Evolutionary conservation across 1,140 invertebrate species (phyloP).

Genomic region (Piezodorus guildinii): DNA sequence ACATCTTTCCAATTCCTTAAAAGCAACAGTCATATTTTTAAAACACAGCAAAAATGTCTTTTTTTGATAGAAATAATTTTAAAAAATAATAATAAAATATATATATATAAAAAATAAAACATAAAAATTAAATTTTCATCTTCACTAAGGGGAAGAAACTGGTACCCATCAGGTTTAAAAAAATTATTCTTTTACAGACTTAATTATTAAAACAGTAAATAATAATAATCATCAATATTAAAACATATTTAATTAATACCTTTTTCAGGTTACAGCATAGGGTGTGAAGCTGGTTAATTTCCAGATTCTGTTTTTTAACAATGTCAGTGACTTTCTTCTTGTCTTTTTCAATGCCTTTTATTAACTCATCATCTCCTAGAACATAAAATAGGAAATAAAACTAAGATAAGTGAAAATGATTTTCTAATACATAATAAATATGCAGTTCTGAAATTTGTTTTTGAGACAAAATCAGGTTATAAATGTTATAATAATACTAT

Average conservation of each 20-base stretch:
- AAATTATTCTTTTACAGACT: too few relatives aligned
- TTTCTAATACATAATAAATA: too few relatives aligned
- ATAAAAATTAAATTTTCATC: not conserved
- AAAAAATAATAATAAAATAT: too few relatives aligned
- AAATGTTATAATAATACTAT: too few relatives aligned
- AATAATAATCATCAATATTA: too few relatives aligned
- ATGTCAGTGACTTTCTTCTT: conserved; percentile 55
- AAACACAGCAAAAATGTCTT: too few relatives aligned
- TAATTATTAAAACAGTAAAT: not conserved
- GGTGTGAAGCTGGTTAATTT: conserved; percentile 33
- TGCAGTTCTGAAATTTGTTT: too few relatives aligned
- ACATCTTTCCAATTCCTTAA: conserved; percentile 52
- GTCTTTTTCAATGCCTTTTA: conserved; percentile 37
- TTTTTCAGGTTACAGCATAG: conserved; percentile 23
- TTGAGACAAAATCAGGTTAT: too few relatives aligned
- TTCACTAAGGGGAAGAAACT: too few relatives aligned
- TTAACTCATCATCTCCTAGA: conserved; percentile 30
- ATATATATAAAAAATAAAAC: not conserved
- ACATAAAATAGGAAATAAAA: not conserved
- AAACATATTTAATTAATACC: conserved; percentile 6
- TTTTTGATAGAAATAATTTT: too few relatives aligned
- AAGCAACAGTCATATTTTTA: conserved; percentile 5
- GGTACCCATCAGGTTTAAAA: too few relatives aligned
- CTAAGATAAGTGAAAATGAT: too few relatives aligned
- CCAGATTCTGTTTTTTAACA: conserved; percentile 55